phyloP scores from a whole-genome alignment of 1,140 invertebrate species.

The Orussus abietinus region DNA sequence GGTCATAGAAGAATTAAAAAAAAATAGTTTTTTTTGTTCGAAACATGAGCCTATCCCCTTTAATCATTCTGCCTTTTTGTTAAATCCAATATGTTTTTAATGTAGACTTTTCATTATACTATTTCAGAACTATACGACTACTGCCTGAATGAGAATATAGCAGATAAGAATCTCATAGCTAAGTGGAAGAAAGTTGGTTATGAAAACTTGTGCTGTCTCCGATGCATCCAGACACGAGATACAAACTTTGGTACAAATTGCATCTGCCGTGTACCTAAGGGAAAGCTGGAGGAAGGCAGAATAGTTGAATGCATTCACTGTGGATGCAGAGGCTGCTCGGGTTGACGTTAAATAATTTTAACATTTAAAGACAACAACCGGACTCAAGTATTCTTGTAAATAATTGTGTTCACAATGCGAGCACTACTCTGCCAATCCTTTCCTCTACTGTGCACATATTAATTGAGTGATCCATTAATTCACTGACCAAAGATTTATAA shows the following conservation, averaged over 20 bases:
- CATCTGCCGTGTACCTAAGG: constrained; percentile 97
- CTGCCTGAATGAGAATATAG: constrained; percentile 95
- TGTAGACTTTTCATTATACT: too few species aligned
- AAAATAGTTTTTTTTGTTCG: too few species aligned
- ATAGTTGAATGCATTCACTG: constrained; percentile 98
- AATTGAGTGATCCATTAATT: too few species aligned
- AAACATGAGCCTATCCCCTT: too few species aligned
- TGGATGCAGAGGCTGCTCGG: constrained; percentile 94
- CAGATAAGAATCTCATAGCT: constrained; percentile 95
- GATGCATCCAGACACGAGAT: constrained; percentile 97
- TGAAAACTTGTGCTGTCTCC: constrained; percentile 97
- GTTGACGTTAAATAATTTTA: constrained; percentile 50
- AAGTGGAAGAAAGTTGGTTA: constrained; percentile 99
- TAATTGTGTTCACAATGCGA: too few species aligned
- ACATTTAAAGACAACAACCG: too few species aligned
- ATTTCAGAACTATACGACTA: constrained; percentile 92
- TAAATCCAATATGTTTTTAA: constrained; percentile 12
- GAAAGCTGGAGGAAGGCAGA: constrained; percentile 95
- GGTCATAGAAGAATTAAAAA: too few species aligned
- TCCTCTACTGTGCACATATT: too few species aligned
- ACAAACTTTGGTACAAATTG: constrained; percentile 99
- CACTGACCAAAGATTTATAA: too few species aligned
- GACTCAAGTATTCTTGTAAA: too few species aligned
- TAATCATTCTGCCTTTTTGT: too few species aligned
- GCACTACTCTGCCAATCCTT: too few species aligned